Percentiles rank a stretch among this genome's conserved stretches.
Evolutionary conservation across 1,140 invertebrate species (phyloP).

Genomic region (Heliconius melpomene): DNA sequence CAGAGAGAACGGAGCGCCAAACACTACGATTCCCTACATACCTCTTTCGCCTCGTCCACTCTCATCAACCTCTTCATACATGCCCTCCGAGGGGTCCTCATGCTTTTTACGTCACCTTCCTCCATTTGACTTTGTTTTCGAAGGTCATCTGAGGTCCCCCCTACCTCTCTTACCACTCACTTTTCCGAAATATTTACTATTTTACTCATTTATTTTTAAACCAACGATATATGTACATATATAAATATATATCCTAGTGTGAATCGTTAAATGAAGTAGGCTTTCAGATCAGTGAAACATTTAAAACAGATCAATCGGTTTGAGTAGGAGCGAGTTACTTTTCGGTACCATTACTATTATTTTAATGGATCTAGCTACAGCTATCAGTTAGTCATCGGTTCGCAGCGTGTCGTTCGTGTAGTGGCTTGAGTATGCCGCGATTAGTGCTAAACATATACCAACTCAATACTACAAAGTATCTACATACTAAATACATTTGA

Average conservation of each 20-base stretch:
- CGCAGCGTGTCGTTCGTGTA: neutral
- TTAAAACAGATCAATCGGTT: neutral
- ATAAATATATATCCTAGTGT: neutral
- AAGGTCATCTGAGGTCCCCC: no score
- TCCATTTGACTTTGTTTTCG: no score
- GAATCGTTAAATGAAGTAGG: neutral
- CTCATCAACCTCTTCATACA: no score
- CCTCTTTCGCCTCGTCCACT: no score
- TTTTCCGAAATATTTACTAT: no score
- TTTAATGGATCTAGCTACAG: neutral
- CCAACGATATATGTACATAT: neutral
- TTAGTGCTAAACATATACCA: neutral
- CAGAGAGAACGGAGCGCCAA: no score
- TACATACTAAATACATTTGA: no score
- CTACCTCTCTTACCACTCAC: no score
- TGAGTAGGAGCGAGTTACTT: neutral
- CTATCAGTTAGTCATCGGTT: neutral
- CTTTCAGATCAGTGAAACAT: slow-evolving; percentile 3
- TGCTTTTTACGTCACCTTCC: no score
- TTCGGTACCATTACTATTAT: slow-evolving; percentile 3
- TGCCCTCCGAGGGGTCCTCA: no score
- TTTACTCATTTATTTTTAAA: no score
- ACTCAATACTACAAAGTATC: neutral
- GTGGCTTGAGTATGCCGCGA: neutral
- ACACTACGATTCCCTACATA: no score